Percentiles rank a stretch among this genome's conserved stretches.
phyloP scores from a whole-genome alignment of 2,888 invertebrate genomes.

The Hermaeophaga mercurialis region DNA sequence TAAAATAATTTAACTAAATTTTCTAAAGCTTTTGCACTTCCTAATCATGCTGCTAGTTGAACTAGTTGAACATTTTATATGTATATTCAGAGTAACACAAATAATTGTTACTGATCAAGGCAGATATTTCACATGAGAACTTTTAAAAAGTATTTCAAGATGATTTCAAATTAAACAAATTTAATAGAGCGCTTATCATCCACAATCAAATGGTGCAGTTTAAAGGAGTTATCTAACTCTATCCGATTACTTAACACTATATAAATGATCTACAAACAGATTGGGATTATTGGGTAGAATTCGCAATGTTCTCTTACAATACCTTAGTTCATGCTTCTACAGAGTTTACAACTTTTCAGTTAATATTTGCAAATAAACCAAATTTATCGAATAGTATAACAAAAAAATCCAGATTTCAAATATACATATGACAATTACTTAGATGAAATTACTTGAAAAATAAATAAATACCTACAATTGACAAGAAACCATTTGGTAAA shows the following conservation, averaged over 20 bases:
- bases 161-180: conserved; percentile 18
- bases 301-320: no score
- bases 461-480: conserved; percentile 36
- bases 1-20: conserved; percentile 41
- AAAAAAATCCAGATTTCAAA: conserved; percentile 36
- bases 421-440: conserved; percentile 42
- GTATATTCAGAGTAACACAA: conserved; percentile 42
- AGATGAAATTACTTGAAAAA: conserved; percentile 33
- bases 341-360: no score
- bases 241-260: conserved; percentile 35
- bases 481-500: conserved; percentile 30
- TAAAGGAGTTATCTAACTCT: conserved; percentile 35
- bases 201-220: conserved; percentile 34
- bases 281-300: no score
- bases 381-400: conserved; percentile 34
- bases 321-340: no score
- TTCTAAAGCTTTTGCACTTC: conserved; percentile 42
- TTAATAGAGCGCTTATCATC: conserved; percentile 33
- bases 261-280: no score
- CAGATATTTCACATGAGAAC: conserved; percentile 38
- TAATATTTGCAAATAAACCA: no score
- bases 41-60: conserved; percentile 37
- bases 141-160: conserved; percentile 8
- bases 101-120: conserved; percentile 43
- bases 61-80: conserved; percentile 39